Evolutionary conservation across 1,140 invertebrate species (phyloP).

Genomic region (Piezodorus guildinii): DNA sequence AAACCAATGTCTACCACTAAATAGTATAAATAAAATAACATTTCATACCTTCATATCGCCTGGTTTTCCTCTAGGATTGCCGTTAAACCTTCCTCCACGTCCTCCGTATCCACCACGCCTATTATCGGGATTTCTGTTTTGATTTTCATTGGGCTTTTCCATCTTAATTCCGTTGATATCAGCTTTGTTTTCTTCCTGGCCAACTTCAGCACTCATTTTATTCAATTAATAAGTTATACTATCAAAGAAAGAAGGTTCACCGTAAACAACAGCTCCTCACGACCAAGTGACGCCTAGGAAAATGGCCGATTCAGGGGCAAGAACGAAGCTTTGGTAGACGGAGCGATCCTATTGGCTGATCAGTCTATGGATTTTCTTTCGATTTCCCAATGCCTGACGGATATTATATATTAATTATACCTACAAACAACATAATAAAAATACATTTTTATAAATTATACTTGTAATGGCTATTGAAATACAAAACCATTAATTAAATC

Average conservation of each 20-base stretch:
- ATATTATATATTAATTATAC: neutral
- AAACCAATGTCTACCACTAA: no score
- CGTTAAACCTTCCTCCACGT: conserved; percentile 31
- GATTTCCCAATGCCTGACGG: neutral
- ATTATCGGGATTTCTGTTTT: neutral
- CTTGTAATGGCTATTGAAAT: neutral
- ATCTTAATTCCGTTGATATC: neutral
- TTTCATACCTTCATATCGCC: conserved; percentile 21
- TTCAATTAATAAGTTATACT: neutral
- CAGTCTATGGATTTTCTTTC: neutral
- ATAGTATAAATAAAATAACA: no score
- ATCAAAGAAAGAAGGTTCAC: neutral
- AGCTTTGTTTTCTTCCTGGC: neutral
- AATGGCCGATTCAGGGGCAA: neutral
- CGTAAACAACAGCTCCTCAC: no score
- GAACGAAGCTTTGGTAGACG: neutral
- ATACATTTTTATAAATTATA: neutral
- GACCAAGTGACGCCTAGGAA: neutral
- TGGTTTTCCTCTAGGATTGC: conserved; percentile 32
- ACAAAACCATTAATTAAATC: neutral
- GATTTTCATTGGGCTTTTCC: neutral
- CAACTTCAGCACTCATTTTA: conserved; percentile 11
- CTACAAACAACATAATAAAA: neutral
- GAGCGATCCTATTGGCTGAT: conserved; percentile 8
- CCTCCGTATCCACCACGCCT: conserved; percentile 32